Conservation (phyloP, 2,888 invertebrate species). For the Congeria kusceri region DNA sequence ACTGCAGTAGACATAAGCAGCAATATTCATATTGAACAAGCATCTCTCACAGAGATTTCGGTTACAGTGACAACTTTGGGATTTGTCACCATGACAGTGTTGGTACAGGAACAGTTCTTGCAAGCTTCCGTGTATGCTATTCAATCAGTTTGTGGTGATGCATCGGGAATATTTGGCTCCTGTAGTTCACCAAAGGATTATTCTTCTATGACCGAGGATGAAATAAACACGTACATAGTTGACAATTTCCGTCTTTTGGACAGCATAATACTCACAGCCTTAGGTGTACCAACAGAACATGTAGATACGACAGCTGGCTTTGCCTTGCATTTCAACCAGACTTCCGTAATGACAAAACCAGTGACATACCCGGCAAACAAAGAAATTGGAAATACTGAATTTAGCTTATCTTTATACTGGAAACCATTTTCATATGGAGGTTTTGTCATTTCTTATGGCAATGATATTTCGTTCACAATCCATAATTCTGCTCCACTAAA, state of each 20-base stretch:
- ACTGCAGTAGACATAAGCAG: slow-evolving; percentile 24
- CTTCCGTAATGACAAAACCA: slow-evolving; percentile 58
- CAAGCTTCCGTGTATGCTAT: slow-evolving; percentile 54
- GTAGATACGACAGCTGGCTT: slow-evolving; percentile 61
- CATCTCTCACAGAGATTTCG: slow-evolving; percentile 52
- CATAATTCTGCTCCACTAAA: slow-evolving; percentile 64
- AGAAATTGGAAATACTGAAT: slow-evolving; percentile 44
- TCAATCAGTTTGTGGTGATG: slow-evolving; percentile 49
- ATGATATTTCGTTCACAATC: slow-evolving; percentile 66
- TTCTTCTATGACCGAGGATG: slow-evolving; percentile 44
- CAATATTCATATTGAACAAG: slow-evolving; percentile 40
- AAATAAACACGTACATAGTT: slow-evolving; percentile 44
- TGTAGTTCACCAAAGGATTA: slow-evolving; percentile 56
- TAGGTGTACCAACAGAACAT: slow-evolving; percentile 30
- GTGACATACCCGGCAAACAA: slow-evolving; percentile 47
- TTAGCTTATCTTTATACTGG: slow-evolving; percentile 71
- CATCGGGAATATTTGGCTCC: slow-evolving; percentile 65
- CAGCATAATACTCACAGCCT: slow-evolving; percentile 56
- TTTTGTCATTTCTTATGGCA: slow-evolving; percentile 68
- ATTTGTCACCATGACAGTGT: slow-evolving; percentile 35
- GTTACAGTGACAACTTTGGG: slow-evolving; percentile 43
- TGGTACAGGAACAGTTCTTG: slow-evolving; percentile 59
- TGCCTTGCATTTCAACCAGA: slow-evolving; percentile 69
- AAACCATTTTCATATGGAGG: slow-evolving; percentile 69
- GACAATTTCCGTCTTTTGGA: slow-evolving; percentile 43